phyloP scores from a whole-genome alignment of 64 coral and sea anemone species.

The Actinia tenebrosa region DNA sequence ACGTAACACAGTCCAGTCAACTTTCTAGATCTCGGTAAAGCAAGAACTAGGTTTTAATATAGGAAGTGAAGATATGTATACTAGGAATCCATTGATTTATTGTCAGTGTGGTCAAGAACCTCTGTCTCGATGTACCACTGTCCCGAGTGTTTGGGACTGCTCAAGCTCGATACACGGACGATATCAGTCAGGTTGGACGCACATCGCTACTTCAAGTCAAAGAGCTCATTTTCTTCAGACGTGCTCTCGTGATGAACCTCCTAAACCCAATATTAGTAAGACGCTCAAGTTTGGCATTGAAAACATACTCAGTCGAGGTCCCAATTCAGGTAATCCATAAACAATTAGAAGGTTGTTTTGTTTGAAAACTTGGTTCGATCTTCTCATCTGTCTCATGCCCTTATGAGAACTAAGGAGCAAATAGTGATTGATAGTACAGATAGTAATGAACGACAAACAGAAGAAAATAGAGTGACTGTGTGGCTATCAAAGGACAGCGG shows the following conservation, averaged over 20 bases:
- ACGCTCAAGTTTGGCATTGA: conserved; percentile 27
- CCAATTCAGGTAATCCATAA: background rate
- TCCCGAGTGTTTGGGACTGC: background rate
- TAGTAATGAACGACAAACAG: conserved; percentile 1
- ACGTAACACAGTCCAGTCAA: background rate
- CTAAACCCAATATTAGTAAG: conserved; percentile 21
- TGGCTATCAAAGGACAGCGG: background rate
- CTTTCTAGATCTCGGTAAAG: background rate
- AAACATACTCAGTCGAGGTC: conserved; percentile 5
- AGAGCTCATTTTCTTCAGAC: background rate
- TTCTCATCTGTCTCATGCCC: background rate
- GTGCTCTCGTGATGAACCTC: background rate
- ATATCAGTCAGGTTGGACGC: background rate
- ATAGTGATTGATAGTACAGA: background rate
- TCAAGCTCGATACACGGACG: background rate
- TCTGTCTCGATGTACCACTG: background rate
- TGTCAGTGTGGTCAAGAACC: background rate
- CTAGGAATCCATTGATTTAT: background rate
- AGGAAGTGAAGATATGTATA: background rate
- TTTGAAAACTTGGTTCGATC: background rate
- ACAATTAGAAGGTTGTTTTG: background rate
- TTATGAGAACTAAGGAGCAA: background rate
- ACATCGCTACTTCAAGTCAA: background rate
- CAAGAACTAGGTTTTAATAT: background rate
- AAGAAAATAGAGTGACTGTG: background rate